These are phyloP conservation scores for Steinernema khuongi DNA, from an alignment of 1,140 invertebrate genomes.

Conservation along the genomic window DNA sequence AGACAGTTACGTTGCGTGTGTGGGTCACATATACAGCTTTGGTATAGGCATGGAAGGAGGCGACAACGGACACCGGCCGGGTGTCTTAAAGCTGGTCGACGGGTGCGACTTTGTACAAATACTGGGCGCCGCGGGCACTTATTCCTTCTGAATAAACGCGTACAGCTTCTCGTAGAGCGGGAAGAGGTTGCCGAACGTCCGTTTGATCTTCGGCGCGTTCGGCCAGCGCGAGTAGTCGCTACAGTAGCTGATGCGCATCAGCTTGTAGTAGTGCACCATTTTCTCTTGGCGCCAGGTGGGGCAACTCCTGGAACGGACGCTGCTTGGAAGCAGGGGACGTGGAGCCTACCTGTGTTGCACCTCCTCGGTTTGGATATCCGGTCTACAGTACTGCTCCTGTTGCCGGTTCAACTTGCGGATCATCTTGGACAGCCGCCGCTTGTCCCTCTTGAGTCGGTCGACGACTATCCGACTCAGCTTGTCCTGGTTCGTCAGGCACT, in stretches of 20 bases:
- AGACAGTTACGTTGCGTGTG: neutral
- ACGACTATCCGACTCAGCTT: neutral
- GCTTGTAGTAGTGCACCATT: constrained; percentile 43
- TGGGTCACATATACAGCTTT: neutral
- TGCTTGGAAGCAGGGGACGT: neutral
- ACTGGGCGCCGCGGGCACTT: neutral
- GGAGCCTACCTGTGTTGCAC: constrained; percentile 23
- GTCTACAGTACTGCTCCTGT: constrained; percentile 31
- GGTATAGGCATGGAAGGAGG: constrained; percentile 10
- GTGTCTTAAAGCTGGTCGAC: constrained; percentile 8
- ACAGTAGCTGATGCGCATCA: constrained; percentile 38
- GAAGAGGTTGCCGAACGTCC: constrained; percentile 31
- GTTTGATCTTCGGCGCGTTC: constrained; percentile 34
- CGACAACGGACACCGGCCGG: neutral
- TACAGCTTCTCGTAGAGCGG: constrained; percentile 37
- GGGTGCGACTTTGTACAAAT: neutral
- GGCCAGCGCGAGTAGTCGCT: constrained; percentile 32
- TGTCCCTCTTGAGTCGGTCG: neutral
- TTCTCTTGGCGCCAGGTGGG: constrained; percentile 40
- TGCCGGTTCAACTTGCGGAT: constrained; percentile 35
- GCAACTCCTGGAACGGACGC: constrained; percentile 26
- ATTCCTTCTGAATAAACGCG: constrained; percentile 38
- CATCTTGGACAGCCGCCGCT: constrained; percentile 16
- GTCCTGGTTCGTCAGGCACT: neutral
- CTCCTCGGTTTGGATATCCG: constrained; percentile 5